Evolutionary conservation across 2,797 vertebrate species (phyloP).

Genomic region (Masticophis lateralis): DNA sequence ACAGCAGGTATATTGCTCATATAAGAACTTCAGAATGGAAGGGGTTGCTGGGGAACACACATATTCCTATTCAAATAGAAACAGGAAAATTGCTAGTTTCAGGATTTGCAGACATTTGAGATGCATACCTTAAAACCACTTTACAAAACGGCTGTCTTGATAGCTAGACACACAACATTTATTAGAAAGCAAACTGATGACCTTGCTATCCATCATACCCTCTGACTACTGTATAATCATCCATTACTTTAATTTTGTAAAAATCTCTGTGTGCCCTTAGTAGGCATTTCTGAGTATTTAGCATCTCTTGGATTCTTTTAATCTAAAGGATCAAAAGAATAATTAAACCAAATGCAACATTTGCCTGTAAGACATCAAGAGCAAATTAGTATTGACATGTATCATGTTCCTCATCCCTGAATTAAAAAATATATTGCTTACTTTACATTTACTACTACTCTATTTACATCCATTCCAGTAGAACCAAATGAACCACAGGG

Average conservation of each 20-base stretch:
- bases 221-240: neutral
- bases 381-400: neutral
- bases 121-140: neutral
- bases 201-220: neutral
- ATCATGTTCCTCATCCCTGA: neutral
- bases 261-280: neutral
- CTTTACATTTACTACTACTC: constrained; percentile 86
- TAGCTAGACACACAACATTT: neutral
- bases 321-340: neutral
- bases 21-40: neutral
- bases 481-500: constrained; percentile 77
- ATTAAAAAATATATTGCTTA: neutral
- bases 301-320: neutral
- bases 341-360: neutral
- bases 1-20: neutral
- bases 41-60: neutral
- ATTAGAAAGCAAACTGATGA: neutral
- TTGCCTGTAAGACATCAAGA: neutral
- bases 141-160: neutral
- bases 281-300: neutral
- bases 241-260: neutral
- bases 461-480: constrained; percentile 84
- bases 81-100: neutral
- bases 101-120: neutral
- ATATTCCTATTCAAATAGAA: neutral